A percentile compares a stretch with the other conserved stretches of the same genome.
Conservation (phyloP, 2,797 vertebrate species). For the Acridotheres tristis region DNA sequence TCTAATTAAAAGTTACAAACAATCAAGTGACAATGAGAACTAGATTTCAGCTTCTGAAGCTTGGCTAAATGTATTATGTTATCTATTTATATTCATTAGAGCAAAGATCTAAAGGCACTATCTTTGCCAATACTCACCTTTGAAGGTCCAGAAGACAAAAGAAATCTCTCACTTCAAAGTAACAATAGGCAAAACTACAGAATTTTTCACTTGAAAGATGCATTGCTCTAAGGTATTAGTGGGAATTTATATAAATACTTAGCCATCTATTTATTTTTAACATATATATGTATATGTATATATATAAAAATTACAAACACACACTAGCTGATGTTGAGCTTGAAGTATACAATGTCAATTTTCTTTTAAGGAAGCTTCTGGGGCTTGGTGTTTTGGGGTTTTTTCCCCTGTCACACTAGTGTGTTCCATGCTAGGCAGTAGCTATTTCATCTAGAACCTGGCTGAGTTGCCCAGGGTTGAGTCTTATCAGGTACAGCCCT, state of each 20-base stretch:
- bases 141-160: neutral
- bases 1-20: conserved; percentile 13
- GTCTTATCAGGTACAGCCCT: neutral
- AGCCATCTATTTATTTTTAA: neutral
- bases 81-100: neutral
- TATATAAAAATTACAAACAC: neutral
- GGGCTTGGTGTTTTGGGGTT: neutral
- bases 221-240: neutral
- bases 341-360: neutral
- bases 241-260: neutral
- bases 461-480: neutral
- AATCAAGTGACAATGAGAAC: neutral
- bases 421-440: neutral
- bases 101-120: neutral
- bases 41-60: neutral
- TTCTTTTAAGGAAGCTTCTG: neutral
- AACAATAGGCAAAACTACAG: neutral
- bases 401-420: neutral
- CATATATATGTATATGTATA: fast-evolving
- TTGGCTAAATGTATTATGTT: neutral
- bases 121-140: neutral
- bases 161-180: neutral
- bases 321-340: neutral
- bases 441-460: neutral
- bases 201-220: neutral